These are phyloP conservation scores for Hartigia nigra DNA, from an alignment of 2,888 invertebrate species.

Conservation along the genomic window DNA sequence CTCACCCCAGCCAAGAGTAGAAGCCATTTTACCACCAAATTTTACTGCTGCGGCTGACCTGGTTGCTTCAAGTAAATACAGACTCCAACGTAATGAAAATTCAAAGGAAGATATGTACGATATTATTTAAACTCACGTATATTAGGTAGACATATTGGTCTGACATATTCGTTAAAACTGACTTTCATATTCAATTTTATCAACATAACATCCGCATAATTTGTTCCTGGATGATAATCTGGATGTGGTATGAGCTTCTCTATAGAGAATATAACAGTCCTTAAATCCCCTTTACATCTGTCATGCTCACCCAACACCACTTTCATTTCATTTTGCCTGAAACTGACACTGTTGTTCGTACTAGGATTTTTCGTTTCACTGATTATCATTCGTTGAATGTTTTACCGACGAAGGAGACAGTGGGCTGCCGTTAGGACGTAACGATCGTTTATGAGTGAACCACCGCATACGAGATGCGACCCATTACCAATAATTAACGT, in stretches of 20 bases:
- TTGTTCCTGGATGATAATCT: conserved; percentile 26
- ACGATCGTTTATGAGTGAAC: conserved; percentile 55
- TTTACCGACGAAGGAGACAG: conserved; percentile 54
- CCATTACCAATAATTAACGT: conserved; percentile 56
- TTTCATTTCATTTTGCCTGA: conserved; percentile 41
- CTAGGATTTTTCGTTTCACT: background rate
- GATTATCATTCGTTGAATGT: background rate
- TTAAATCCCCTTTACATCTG: conserved; percentile 27
- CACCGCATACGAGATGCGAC: conserved; percentile 58
- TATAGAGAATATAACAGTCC: conserved; percentile 31
- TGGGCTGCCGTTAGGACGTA: conserved; percentile 62
- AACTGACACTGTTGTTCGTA: conserved; percentile 39
- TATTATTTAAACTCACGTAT: conserved; percentile 20
- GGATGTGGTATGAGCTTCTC: conserved; percentile 35
- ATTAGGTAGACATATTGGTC: conserved; percentile 43
- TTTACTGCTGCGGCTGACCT: conserved; percentile 18
- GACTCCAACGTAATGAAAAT: background rate
- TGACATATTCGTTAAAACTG: conserved; percentile 38
- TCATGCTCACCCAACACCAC: conserved; percentile 37
- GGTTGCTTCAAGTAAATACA: background rate
- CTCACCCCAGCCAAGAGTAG: conserved; percentile 39
- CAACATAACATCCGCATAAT: conserved; percentile 39
- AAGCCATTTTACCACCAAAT: conserved; percentile 29
- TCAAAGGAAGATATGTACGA: background rate
- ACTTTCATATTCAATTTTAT: conserved; percentile 39